phyloP scores from a whole-genome alignment of 2,797 vertebrate species.

The Scyliorhinus canicula region DNA sequence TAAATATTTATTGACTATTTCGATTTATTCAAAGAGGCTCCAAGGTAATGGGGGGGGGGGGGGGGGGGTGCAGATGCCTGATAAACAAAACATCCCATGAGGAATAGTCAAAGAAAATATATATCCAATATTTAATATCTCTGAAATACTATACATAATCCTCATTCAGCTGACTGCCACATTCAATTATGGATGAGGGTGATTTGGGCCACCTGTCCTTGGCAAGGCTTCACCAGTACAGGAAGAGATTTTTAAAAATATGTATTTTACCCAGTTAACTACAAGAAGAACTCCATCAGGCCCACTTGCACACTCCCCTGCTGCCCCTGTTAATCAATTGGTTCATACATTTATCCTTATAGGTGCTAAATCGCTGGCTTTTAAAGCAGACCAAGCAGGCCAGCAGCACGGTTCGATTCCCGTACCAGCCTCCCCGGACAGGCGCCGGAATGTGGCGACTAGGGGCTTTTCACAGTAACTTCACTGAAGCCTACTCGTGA shows the following conservation, averaged over 20 bases:
- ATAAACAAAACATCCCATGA: background rate
- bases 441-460: too few species aligned
- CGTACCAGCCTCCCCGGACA: too few species aligned
- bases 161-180: background rate
- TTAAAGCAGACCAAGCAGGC: too few species aligned
- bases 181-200: background rate
- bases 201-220: background rate
- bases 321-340: background rate
- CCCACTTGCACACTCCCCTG: too few species aligned
- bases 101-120: background rate
- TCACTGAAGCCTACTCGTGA: too few species aligned
- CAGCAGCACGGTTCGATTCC: too few species aligned
- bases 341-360: background rate
- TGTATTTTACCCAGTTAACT: background rate
- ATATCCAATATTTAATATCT: too few species aligned
- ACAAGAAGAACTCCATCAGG: background rate
- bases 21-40: background rate
- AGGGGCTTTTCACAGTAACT: too few species aligned
- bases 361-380: too few species aligned
- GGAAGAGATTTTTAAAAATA: background rate
- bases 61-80: background rate
- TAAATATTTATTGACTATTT: slow-evolving; percentile 16
- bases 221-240: background rate
- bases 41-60: too few species aligned
- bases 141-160: too few species aligned